phyloP scores from a whole-genome alignment of 2,888 invertebrate species.

The Junonia oenone region DNA sequence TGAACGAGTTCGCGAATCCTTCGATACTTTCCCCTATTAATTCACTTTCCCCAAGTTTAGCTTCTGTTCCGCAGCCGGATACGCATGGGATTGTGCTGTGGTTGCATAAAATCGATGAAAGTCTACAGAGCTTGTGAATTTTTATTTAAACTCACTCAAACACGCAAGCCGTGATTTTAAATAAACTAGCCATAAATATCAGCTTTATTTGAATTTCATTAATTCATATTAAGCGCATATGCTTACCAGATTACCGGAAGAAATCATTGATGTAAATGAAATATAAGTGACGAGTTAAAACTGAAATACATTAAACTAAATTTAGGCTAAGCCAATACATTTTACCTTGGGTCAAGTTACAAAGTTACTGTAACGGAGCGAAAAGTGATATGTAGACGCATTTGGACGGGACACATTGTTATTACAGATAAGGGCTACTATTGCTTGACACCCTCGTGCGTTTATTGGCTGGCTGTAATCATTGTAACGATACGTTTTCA shows the following conservation, averaged over 20 bases:
- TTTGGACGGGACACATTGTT: not conserved
- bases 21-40: slow-evolving; percentile 71
- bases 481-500: slow-evolving; percentile 33
- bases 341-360: slow-evolving; percentile 21
- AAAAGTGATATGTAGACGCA: not conserved
- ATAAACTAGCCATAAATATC: not conserved
- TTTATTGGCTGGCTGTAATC: slow-evolving; percentile 4
- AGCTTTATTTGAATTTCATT: not conserved
- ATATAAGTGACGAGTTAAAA: slow-evolving; percentile 3
- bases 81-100: slow-evolving; percentile 35
- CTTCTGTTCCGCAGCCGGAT: slow-evolving; percentile 37
- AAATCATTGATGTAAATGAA: not conserved
- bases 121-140: not conserved
- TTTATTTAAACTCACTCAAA: not conserved
- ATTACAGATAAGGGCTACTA: not conserved
- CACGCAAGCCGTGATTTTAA: not conserved
- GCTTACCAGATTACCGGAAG: not conserved
- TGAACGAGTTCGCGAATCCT: slow-evolving; percentile 61
- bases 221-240: too few species aligned
- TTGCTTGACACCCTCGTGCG: not conserved
- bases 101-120: slow-evolving; percentile 25
- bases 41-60: slow-evolving; percentile 63
- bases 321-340: slow-evolving; percentile 1
- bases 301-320: not conserved
- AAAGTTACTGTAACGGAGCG: not conserved